Conservation (phyloP, 2,888 invertebrate genomes). For the Scelioninae gen. 1 region DNA sequence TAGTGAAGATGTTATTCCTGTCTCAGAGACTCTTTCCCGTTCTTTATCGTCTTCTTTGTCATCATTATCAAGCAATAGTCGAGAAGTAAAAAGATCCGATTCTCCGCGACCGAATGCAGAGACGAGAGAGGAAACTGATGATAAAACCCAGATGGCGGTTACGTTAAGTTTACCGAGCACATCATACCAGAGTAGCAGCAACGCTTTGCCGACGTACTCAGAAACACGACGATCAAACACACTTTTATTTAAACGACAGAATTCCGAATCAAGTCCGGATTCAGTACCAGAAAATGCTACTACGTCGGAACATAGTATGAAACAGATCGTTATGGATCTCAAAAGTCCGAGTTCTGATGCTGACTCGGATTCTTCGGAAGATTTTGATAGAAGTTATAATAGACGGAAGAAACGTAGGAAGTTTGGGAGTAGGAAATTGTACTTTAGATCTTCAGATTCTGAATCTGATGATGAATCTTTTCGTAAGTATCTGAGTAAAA, state of each 20-base stretch:
- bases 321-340: too few species aligned
- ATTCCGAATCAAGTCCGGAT: constrained; percentile 13
- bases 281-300: background rate
- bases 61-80: too few species aligned
- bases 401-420: constrained; percentile 1
- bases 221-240: constrained; percentile 21
- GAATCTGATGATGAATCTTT: constrained; percentile 3
- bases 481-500: too few species aligned
- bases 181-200: constrained; percentile 20
- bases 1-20: constrained; percentile 16
- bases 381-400: background rate
- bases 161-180: constrained; percentile 38
- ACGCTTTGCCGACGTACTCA: too few species aligned
- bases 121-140: background rate
- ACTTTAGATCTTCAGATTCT: constrained; percentile 5
- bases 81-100: background rate
- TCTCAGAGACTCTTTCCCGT: too few species aligned
- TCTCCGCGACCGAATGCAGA: constrained; percentile 4
- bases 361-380: constrained; percentile 18
- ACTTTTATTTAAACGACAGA: constrained; percentile 3
- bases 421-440: background rate
- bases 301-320: background rate
- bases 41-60: too few species aligned
- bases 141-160: constrained; percentile 11
- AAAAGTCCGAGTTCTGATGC: constrained; percentile 21